Evolutionary conservation across 2,113 vertebrate species (phyloP).

Genomic region (Eretmochelys imbricata): DNA sequence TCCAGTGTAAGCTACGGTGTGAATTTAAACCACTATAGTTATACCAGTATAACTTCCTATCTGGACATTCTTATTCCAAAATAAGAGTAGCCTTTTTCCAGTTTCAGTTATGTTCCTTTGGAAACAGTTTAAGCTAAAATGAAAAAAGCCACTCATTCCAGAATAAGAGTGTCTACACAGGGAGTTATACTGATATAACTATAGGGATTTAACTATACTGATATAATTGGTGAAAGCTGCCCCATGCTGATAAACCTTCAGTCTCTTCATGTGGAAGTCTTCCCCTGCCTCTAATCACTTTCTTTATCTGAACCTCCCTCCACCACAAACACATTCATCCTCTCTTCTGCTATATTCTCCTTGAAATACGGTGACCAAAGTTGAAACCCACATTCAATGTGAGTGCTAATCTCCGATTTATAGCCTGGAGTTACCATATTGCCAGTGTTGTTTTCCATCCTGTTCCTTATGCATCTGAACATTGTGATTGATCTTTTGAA

Average conservation of each 20-base stretch:
- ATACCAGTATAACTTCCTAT: not conserved
- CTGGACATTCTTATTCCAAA: not conserved
- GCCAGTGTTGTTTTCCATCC: not conserved
- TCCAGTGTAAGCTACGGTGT: not conserved
- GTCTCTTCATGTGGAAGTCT: not conserved
- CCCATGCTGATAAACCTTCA: not conserved
- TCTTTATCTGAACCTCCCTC: not conserved
- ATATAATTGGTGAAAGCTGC: too few species aligned
- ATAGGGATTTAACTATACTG: not conserved
- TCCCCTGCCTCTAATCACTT: not conserved
- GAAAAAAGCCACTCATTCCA: not conserved
- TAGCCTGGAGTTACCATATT: not conserved
- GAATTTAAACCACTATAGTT: not conserved
- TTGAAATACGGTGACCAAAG: not conserved
- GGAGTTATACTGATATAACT: not conserved
- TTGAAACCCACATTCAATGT: not conserved
- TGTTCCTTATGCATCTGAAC: not conserved
- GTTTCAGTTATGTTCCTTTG: not conserved
- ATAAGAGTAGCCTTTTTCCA: not conserved
- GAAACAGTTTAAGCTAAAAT: not conserved
- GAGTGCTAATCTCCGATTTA: not conserved
- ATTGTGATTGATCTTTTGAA: fast-evolving
- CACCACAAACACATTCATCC: too few species aligned
- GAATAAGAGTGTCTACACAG: not conserved
- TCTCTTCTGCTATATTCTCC: too few species aligned